These are phyloP conservation scores for Miichthys miiuy DNA, from an alignment of 2,797 vertebrate species.

Conservation along the genomic window DNA sequence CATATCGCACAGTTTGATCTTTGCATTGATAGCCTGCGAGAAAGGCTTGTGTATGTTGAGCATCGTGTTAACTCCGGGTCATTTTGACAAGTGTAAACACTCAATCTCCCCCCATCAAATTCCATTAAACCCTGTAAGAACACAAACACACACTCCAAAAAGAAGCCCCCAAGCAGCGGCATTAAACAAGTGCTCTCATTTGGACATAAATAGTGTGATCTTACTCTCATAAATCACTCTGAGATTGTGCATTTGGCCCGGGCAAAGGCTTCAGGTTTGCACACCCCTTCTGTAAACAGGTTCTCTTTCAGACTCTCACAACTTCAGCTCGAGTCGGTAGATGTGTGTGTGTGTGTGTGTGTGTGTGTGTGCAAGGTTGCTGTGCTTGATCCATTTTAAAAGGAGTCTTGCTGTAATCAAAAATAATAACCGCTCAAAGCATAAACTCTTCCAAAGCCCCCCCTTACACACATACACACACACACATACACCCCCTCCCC, in stretches of 20 bases:
- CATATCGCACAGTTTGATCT: slow-evolving; percentile 27
- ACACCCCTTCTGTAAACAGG: slow-evolving; percentile 84
- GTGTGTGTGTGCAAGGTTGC: slow-evolving; percentile 58
- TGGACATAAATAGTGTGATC: slow-evolving; percentile 80
- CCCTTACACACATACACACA: slow-evolving; percentile 1
- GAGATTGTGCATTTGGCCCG: slow-evolving; percentile 75
- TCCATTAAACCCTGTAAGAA: slow-evolving; percentile 69
- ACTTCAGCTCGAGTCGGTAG: slow-evolving; percentile 28
- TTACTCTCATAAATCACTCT: slow-evolving; percentile 78
- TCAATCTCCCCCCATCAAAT: slow-evolving; percentile 69
- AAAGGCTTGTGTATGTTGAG: slow-evolving; percentile 35
- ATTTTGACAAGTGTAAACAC: slow-evolving; percentile 74
- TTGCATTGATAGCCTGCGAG: slow-evolving; percentile 27
- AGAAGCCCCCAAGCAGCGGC: slow-evolving; percentile 74
- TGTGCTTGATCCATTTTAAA: slow-evolving; percentile 81
- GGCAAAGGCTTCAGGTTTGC: slow-evolving; percentile 78
- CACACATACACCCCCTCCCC: not conserved
- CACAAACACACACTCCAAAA: slow-evolving; percentile 69
- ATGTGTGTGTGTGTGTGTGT: slow-evolving; percentile 28
- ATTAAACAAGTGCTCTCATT: slow-evolving; percentile 77
- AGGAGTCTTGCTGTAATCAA: slow-evolving; percentile 95
- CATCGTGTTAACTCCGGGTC: slow-evolving; percentile 59
- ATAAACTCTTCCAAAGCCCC: slow-evolving; percentile 89
- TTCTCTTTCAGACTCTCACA: slow-evolving; percentile 63
- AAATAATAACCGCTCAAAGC: slow-evolving; percentile 97